Conservation (phyloP, 2,797 vertebrate species). For the Phataginus tetradactyla region DNA sequence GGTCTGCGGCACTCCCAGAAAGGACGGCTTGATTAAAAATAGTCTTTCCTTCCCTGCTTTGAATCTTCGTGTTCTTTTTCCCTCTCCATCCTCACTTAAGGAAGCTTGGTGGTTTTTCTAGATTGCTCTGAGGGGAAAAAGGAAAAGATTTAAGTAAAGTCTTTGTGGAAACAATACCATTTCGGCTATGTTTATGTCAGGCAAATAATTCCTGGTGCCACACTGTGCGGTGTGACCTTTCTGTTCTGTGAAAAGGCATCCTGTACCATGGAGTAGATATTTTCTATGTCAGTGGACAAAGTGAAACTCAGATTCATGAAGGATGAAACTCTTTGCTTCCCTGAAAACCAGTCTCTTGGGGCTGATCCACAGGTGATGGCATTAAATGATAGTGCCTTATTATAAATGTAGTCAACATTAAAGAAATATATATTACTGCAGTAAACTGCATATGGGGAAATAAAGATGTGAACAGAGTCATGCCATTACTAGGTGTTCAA, state of each 20-base stretch:
- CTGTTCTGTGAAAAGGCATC: background rate
- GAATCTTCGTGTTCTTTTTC: background rate
- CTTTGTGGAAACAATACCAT: accelerated
- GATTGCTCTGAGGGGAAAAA: too few species aligned
- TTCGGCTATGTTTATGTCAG: accelerated
- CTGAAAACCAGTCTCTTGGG: background rate
- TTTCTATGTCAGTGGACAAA: background rate
- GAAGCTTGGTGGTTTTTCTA: background rate
- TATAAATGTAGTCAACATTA: background rate
- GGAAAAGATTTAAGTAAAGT: too few species aligned
- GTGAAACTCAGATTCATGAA: background rate
- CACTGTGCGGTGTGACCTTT: accelerated
- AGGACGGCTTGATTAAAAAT: background rate
- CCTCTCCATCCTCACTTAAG: too few species aligned
- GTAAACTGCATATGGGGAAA: background rate
- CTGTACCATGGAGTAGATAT: background rate
- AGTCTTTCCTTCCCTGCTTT: background rate
- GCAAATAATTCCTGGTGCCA: background rate
- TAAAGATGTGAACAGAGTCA: background rate
- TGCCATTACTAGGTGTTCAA: accelerated
- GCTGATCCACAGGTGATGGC: too few species aligned
- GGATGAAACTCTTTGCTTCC: accelerated
- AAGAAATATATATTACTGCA: background rate
- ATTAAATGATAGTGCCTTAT: background rate
- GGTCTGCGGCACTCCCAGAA: accelerated